Conservation (phyloP, 2,797 vertebrate species). For the Syncerus caffer region DNA sequence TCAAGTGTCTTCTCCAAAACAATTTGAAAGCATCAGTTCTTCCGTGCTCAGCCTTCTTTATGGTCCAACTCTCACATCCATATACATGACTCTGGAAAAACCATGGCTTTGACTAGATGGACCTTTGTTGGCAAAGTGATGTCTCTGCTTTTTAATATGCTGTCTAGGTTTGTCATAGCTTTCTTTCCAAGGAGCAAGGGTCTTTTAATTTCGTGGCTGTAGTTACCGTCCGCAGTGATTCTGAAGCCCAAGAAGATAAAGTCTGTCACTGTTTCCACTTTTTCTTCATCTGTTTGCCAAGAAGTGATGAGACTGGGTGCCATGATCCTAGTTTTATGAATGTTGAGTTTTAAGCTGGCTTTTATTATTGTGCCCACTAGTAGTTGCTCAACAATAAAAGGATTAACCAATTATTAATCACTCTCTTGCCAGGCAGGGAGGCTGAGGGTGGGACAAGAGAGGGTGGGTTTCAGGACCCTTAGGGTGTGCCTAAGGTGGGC, state of each 20-base stretch:
- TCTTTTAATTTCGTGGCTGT: not conserved
- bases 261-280: not conserved
- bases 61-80: not conserved
- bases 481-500: not conserved
- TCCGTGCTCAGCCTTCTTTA: not conserved
- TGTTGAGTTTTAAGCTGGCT: not conserved
- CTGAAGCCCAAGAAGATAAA: not conserved
- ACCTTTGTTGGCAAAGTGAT: not conserved
- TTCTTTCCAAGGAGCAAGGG: not conserved
- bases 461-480: not conserved
- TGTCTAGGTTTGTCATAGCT: not conserved
- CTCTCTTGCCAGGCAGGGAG: not conserved
- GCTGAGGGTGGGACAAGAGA: not conserved
- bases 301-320: not conserved
- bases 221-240: not conserved
- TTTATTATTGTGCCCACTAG: too few species aligned
- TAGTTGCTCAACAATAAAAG: not conserved
- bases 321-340: not conserved
- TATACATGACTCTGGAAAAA: not conserved
- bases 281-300: not conserved
- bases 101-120: not conserved
- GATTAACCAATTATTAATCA: accelerated
- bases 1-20: not conserved
- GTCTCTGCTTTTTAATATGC: not conserved
- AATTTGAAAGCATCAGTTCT: not conserved